Evolutionary conservation across 2,113 vertebrate genomes (phyloP).

Genomic region (Myocastor coypus): DNA sequence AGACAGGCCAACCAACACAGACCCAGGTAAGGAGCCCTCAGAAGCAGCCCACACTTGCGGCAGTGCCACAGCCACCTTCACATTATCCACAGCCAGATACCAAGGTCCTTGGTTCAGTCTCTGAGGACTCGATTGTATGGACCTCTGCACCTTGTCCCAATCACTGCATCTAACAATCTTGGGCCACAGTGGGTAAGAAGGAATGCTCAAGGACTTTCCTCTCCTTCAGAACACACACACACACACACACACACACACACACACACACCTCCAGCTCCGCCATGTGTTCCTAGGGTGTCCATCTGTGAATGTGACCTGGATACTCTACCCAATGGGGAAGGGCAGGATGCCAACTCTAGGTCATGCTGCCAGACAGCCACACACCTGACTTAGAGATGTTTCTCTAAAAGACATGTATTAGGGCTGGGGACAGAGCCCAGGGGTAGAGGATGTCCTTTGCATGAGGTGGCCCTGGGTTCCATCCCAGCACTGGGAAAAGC

Average conservation of each 20-base stretch:
- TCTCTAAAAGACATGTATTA: neutral
- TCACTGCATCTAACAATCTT: neutral
- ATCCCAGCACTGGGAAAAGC: neutral
- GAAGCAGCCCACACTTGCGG: neutral
- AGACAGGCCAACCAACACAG: too few relatives aligned
- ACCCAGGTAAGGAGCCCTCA: neutral
- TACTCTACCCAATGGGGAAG: neutral
- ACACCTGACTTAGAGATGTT: neutral
- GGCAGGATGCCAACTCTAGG: neutral
- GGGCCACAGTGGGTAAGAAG: neutral
- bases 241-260: neutral
- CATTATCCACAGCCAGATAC: neutral
- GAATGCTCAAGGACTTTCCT: slow-evolving; percentile 9
- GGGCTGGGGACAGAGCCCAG: too few relatives aligned
- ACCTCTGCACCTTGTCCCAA: neutral
- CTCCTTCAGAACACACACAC: neutral
- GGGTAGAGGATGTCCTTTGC: neutral
- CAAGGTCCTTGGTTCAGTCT: neutral
- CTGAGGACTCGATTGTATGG: neutral
- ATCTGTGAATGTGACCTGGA: neutral
- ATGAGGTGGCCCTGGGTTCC: neutral
- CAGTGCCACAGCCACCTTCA: accelerated
- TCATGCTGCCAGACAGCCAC: neutral
- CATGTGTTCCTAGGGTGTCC: neutral
- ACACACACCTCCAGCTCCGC: neutral